Conservation (phyloP, 2,888 invertebrate species). For the Stegana nigrithorax region DNA sequence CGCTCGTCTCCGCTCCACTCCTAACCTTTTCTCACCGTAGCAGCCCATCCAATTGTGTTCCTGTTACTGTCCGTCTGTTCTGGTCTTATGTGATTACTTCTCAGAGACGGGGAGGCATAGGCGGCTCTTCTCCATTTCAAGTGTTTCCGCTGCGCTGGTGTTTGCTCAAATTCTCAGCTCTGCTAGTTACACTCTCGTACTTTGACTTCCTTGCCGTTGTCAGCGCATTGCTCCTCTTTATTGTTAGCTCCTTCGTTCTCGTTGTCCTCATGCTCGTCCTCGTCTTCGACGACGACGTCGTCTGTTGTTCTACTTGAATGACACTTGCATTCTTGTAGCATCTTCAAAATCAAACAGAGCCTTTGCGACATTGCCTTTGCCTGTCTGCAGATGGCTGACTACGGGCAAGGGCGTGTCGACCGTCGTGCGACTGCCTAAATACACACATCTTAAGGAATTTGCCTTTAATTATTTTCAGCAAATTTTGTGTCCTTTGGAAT, state of each 20-base stretch:
- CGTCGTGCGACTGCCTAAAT: constrained; percentile 27
- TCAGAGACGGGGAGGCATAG: no score
- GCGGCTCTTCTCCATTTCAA: no score
- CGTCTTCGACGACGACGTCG: constrained; percentile 28
- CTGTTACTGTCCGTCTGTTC: no score
- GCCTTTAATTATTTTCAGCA: constrained; percentile 52
- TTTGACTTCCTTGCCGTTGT: neutral
- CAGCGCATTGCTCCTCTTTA: constrained; percentile 16
- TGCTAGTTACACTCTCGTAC: constrained; percentile 14
- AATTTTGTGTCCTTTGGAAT: constrained; percentile 57
- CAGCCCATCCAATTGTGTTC: neutral
- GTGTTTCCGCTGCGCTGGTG: neutral
- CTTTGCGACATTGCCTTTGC: constrained; percentile 28
- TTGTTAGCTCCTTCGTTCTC: constrained; percentile 45
- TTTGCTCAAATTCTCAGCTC: constrained; percentile 16
- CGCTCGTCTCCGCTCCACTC: neutral
- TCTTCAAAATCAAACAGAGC: constrained; percentile 43
- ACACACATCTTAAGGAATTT: constrained; percentile 47
- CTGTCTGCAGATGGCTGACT: neutral
- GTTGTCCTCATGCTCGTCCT: constrained; percentile 24
- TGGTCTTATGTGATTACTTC: no score
- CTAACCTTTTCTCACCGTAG: neutral
- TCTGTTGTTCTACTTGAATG: constrained; percentile 60
- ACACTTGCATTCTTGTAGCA: constrained; percentile 60
- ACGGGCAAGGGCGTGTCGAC: neutral